Conservation (phyloP, 2,797 vertebrate genomes). For the Mallotus villosus region DNA sequence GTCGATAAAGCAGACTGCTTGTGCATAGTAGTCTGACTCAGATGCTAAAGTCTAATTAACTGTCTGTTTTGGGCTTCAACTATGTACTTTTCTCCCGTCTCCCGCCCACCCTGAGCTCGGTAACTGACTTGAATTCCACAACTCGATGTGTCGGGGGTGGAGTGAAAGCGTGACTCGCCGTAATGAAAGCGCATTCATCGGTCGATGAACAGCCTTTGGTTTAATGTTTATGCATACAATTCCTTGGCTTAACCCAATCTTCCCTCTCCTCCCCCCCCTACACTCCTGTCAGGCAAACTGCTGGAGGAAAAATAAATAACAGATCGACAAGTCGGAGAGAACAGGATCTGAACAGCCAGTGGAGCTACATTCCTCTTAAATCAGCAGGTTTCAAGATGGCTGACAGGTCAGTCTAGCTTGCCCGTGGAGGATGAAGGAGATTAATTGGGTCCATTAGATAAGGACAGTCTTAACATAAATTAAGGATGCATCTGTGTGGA, state of each 20-base stretch:
- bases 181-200: slow-evolving; percentile 48
- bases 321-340: slow-evolving; percentile 12
- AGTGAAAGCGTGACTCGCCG: slow-evolving; percentile 33
- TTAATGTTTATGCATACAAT: slow-evolving; percentile 46
- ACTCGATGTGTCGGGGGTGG: slow-evolving; percentile 8
- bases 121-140: slow-evolving; percentile 21
- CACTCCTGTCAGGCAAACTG: background rate
- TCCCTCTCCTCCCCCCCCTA: slow-evolving; percentile 34
- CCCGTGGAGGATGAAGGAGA: slow-evolving; percentile 46
- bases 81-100: slow-evolving; percentile 24
- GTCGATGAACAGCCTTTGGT: slow-evolving; percentile 48
- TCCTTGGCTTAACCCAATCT: slow-evolving; percentile 48
- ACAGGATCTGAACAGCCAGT: background rate
- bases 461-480: slow-evolving; percentile 42
- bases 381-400: slow-evolving; percentile 39
- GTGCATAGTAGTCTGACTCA: slow-evolving; percentile 8
- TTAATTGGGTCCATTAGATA: slow-evolving; percentile 46
- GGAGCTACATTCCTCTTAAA: slow-evolving; percentile 40
- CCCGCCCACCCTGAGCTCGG: background rate
- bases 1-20: background rate
- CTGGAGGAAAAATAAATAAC: slow-evolving; percentile 18
- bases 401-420: slow-evolving; percentile 43
- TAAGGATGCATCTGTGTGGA: slow-evolving; percentile 27
- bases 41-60: slow-evolving; percentile 42
- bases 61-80: slow-evolving; percentile 33